Conservation (phyloP, 2,888 invertebrate genomes). For the Napeogenes inachia region DNA sequence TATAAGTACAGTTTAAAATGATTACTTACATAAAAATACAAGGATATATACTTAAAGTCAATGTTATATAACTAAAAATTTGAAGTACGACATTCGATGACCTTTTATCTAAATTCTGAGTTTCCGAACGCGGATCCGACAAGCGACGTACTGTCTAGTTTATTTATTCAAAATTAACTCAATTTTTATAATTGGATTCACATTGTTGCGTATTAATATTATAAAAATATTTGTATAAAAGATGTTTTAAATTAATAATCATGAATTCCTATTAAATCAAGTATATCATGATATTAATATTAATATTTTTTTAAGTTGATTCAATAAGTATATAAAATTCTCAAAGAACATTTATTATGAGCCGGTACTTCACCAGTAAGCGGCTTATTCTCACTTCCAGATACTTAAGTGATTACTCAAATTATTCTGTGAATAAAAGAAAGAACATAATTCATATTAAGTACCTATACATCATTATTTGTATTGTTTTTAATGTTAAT, state of each 20-base stretch:
- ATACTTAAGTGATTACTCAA: too few relatives aligned
- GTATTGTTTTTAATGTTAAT: too few relatives aligned
- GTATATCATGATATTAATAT: too few relatives aligned
- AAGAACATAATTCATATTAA: too few relatives aligned
- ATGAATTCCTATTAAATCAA: not conserved
- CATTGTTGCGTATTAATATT: not conserved
- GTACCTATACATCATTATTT: too few relatives aligned
- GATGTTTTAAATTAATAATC: not conserved
- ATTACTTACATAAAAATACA: constrained; percentile 13
- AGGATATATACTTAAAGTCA: constrained; percentile 22
- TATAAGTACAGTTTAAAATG: constrained; percentile 11
- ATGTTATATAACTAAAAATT: constrained; percentile 26
- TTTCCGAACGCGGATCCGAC: constrained; percentile 29
- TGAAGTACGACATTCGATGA: constrained; percentile 29
- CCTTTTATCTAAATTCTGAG: constrained; percentile 25
- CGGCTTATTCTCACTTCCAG: too few relatives aligned
- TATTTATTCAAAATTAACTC: constrained; percentile 23
- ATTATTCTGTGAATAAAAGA: too few relatives aligned
- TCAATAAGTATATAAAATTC: not conserved
- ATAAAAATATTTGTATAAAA: constrained; percentile 6
- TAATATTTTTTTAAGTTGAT: too few relatives aligned
- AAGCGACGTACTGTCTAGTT: constrained; percentile 32
- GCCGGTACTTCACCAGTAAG: not conserved
- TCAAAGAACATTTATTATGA: not conserved
- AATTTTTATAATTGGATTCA: constrained; percentile 8